These are phyloP conservation scores for Baccha elongata DNA, from an alignment of 2,888 invertebrate species.

Conservation along the genomic window DNA sequence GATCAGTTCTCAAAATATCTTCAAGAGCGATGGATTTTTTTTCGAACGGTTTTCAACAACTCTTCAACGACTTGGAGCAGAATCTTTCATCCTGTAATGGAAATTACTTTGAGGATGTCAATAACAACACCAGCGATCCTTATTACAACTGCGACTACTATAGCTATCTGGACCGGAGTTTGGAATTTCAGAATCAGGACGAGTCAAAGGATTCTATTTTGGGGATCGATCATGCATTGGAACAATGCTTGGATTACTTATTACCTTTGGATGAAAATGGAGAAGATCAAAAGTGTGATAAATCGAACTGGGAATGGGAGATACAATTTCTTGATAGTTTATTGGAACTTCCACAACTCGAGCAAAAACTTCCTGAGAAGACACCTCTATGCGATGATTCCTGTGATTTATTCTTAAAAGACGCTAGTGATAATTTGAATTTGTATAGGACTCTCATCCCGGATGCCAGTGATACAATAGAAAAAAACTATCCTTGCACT, in stretches of 20 bases:
- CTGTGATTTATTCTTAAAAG: conserved; percentile 83
- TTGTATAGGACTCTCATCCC: conserved; percentile 65
- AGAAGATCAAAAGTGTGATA: conserved; percentile 47
- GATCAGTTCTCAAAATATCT: conserved; percentile 43
- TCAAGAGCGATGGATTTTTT: conserved; percentile 80
- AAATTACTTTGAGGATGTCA: conserved; percentile 66
- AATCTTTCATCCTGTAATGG: conserved; percentile 53
- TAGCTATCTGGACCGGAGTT: conserved; percentile 58
- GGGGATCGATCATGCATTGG: conserved; percentile 71
- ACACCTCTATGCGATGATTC: conserved; percentile 84
- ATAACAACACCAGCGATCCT: conserved; percentile 34
- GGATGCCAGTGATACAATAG: conserved; percentile 78
- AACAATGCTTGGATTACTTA: conserved; percentile 72
- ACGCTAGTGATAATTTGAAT: conserved; percentile 81
- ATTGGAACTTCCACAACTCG: conserved; percentile 80
- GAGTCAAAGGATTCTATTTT: conserved; percentile 53
- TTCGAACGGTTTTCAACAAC: conserved; percentile 81
- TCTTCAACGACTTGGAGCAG: conserved; percentile 80
- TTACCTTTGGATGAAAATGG: conserved; percentile 40
- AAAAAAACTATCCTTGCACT: conserved; percentile 87
- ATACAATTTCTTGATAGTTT: conserved; percentile 80
- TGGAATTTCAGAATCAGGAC: conserved; percentile 58
- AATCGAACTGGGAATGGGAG: conserved; percentile 79
- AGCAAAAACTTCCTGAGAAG: conserved; percentile 83
- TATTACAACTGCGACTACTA: conserved; percentile 68